A percentile compares a stretch with the other conserved stretches of the same genome.
Conservation (phyloP, 2,888 invertebrate species). For the Phengaris alcon region DNA sequence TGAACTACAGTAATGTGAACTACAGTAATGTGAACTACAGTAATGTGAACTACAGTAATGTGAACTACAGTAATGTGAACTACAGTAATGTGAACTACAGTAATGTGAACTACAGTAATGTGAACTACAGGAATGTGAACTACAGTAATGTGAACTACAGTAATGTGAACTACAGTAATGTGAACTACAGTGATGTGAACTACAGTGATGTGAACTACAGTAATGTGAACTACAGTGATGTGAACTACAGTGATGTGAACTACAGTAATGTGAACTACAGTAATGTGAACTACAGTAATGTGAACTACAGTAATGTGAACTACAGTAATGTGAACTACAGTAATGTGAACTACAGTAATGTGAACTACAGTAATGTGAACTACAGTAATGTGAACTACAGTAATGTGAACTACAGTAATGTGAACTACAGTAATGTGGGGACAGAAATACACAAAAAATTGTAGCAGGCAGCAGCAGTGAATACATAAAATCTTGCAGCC, state of each 20-base stretch:
- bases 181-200: too few relatives aligned
- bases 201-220: conserved; percentile 30
- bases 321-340: conserved; percentile 31
- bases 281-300: conserved; percentile 30
- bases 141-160: conserved; percentile 31
- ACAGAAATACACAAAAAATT: conserved; percentile 19
- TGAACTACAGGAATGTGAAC: too few relatives aligned
- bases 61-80: conserved; percentile 30
- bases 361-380: conserved; percentile 30
- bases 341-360: conserved; percentile 30
- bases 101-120: conserved; percentile 30
- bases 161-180: conserved; percentile 30
- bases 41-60: conserved; percentile 30
- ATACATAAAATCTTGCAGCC: too few relatives aligned
- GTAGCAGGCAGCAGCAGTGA: neutral
- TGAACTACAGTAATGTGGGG: conserved; percentile 30
- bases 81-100: conserved; percentile 31
- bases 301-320: conserved; percentile 30
- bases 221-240: too few relatives aligned
- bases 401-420: conserved; percentile 30
- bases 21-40: conserved; percentile 31
- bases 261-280: conserved; percentile 31
- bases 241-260: too few relatives aligned
- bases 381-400: conserved; percentile 31
- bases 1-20: conserved; percentile 30